Evolutionary conservation across 2,888 invertebrate species (phyloP).

Genomic region (Galeruca laticollis): DNA sequence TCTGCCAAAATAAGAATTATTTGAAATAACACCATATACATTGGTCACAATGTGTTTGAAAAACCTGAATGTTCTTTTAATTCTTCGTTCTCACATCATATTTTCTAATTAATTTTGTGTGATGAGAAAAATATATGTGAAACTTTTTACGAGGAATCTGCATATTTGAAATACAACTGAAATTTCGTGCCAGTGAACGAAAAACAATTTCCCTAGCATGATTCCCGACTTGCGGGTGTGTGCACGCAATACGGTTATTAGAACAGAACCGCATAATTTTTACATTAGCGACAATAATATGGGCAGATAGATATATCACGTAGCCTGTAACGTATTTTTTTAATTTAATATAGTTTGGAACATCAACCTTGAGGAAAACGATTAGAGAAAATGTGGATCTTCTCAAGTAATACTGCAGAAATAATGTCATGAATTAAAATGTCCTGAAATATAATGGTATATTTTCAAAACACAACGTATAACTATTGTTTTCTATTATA

Average conservation of each 20-base stretch:
- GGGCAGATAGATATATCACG: conserved; percentile 24
- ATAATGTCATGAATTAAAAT: too few species aligned
- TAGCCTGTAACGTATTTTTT: conserved; percentile 13
- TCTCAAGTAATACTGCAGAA: too few species aligned
- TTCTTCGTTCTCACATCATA: background rate
- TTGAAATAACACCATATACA: too few species aligned
- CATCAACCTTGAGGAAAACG: background rate
- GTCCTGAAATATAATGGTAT: too few species aligned
- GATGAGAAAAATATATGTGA: too few species aligned
- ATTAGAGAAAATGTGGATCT: background rate
- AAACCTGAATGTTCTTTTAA: background rate
- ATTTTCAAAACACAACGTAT: too few species aligned
- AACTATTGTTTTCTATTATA: too few species aligned
- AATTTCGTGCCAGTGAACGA: conserved; percentile 25
- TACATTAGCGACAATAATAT: conserved; percentile 33
- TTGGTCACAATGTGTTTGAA: too few species aligned
- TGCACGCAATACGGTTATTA: conserved; percentile 36
- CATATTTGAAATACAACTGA: conserved; percentile 1
- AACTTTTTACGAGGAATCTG: background rate
- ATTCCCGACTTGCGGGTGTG: conserved; percentile 19
- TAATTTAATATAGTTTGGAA: background rate
- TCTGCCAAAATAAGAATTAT: too few species aligned
- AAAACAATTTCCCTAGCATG: conserved; percentile 31
- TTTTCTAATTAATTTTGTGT: background rate
- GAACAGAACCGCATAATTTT: conserved; percentile 34